Percentiles rank a stretch among this genome's conserved stretches.
Evolutionary conservation across 2,888 invertebrate species (phyloP).

Genomic region (Apantesis nais): DNA sequence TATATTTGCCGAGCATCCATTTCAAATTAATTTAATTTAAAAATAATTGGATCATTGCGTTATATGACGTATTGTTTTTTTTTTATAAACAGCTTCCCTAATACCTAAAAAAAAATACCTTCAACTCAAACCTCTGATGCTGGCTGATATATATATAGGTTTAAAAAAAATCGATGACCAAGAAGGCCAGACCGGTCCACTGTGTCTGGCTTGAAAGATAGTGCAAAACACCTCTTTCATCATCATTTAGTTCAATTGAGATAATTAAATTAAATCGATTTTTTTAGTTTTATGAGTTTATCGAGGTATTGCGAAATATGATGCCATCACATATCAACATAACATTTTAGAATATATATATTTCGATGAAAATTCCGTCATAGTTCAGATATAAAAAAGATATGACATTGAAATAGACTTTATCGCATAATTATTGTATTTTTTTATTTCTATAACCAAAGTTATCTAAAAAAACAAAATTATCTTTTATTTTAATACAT

Average conservation of each 20-base stretch:
- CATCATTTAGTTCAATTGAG: background rate
- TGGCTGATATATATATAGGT: background rate
- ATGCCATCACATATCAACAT: conserved; percentile 2
- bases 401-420: conserved; percentile 55
- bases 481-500: conserved; percentile 69
- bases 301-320: background rate
- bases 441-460: conserved; percentile 66
- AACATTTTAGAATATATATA: conserved; percentile 3
- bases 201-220: background rate
- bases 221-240: background rate
- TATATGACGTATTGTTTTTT: background rate
- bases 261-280: background rate
- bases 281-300: background rate
- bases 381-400: conserved; percentile 42
- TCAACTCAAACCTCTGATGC: background rate
- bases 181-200: background rate
- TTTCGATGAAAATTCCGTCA: conserved; percentile 24
- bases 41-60: background rate
- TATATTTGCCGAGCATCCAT: background rate
- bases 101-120: background rate
- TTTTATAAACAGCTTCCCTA: background rate
- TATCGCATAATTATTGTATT: conserved; percentile 62
- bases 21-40: background rate
- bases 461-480: conserved; percentile 72
- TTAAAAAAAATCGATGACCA: background rate